Conservation (phyloP, 2,113 vertebrate species). For the Seriola quinqueradiata region DNA sequence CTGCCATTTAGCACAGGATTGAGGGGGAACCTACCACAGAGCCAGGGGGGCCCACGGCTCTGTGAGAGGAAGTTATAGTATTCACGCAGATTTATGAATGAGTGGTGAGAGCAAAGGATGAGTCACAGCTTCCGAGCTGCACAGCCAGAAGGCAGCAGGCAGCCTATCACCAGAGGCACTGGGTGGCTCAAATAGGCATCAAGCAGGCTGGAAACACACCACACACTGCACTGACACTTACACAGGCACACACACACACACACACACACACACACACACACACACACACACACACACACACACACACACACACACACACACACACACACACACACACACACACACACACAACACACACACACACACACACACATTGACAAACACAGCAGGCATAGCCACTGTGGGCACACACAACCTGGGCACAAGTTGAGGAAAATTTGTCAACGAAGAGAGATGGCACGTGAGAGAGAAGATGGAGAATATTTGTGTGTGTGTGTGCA, state of each 20-base stretch:
- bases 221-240: conserved; percentile 43
- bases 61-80: conserved; percentile 77
- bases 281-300: conserved; percentile 14
- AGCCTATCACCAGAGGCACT: conserved; percentile 69
- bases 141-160: conserved; percentile 76
- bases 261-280: conserved; percentile 30
- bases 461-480: conserved; percentile 26
- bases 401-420: conserved; percentile 46
- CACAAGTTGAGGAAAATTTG: conserved; percentile 53
- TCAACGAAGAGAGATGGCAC: conserved; percentile 35
- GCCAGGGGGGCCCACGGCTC: conserved; percentile 48
- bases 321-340: conserved; percentile 7
- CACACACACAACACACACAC: conserved; percentile 29
- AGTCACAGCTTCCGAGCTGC: conserved; percentile 77
- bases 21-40: conserved; percentile 66
- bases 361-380: conserved; percentile 20
- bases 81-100: conserved; percentile 83
- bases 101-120: conserved; percentile 78
- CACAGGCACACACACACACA: conserved; percentile 1
- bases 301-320: conserved; percentile 19
- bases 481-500: conserved; percentile 17
- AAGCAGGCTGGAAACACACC: conserved; percentile 50
- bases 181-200: conserved; percentile 65
- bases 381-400: conserved; percentile 54
- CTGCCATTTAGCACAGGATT: conserved; percentile 64